These are phyloP conservation scores for Alectoris magna DNA, from an alignment of 2,797 vertebrate species.

Conservation along the genomic window DNA sequence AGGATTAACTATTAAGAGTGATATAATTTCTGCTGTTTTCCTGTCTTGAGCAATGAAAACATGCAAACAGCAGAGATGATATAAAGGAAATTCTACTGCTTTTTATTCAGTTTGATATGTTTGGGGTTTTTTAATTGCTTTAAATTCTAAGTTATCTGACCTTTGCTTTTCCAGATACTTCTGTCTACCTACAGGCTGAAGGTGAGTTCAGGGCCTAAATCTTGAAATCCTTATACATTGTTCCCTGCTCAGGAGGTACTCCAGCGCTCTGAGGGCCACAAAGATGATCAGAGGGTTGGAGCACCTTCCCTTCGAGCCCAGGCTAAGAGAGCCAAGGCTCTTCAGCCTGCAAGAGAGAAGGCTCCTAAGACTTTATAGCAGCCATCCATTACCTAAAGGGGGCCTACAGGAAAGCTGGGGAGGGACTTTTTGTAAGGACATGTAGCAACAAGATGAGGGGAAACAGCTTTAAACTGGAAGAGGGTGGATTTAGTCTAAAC, in stretches of 20 bases:
- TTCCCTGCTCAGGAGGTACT: neutral
- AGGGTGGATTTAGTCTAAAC: too few species aligned
- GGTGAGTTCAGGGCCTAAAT: neutral
- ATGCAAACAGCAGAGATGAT: fast-evolving
- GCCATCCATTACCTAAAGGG: too few species aligned
- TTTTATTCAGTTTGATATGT: neutral
- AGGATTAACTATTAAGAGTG: neutral
- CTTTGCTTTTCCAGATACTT: neutral
- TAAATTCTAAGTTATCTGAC: neutral
- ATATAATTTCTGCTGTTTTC: neutral
- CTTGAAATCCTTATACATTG: neutral
- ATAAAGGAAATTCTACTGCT: neutral
- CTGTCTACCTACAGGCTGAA: neutral
- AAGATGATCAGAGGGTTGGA: too few species aligned
- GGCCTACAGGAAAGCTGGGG: too few species aligned
- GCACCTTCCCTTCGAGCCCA: too few species aligned
- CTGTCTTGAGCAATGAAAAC: neutral
- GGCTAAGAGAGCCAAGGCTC: too few species aligned
- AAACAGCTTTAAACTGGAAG: too few species aligned
- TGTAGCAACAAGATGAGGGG: too few species aligned
- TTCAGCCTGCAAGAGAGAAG: too few species aligned
- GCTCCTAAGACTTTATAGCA: too few species aligned
- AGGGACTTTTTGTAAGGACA: too few species aligned
- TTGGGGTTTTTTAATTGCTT: neutral
- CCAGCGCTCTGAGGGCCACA: too few species aligned